phyloP scores from a whole-genome alignment of 2,797 vertebrate genomes.

The Mycteria americana region DNA sequence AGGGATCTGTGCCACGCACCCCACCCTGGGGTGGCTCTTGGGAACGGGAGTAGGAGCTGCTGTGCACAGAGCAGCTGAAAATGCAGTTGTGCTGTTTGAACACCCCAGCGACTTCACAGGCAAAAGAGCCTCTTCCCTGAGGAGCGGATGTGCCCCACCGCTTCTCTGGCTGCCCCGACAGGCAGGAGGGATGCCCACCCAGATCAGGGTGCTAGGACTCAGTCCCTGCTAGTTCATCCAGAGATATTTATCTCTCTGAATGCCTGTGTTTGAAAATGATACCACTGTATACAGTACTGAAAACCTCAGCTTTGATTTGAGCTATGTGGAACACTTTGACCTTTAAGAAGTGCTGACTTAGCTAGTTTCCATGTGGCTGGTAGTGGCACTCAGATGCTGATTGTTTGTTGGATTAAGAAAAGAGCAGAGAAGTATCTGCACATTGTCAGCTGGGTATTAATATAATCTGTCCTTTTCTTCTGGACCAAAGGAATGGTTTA shows the following conservation, averaged over 20 bases:
- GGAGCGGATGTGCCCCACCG: accelerated
- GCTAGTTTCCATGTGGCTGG: neutral
- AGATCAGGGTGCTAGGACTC: neutral
- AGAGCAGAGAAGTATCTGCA: neutral
- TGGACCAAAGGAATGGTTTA: neutral
- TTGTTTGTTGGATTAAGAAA: neutral
- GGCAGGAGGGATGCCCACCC: neutral
- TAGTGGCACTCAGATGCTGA: neutral
- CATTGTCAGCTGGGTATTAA: neutral
- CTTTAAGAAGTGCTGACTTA: neutral
- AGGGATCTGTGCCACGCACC: too few relatives aligned
- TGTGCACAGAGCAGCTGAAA: neutral
- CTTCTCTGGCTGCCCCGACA: neutral
- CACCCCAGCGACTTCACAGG: accelerated
- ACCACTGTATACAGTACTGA: too few relatives aligned
- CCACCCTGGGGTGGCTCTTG: accelerated
- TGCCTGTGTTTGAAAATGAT: neutral
- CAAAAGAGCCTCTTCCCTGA: neutral
- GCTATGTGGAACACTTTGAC: neutral
- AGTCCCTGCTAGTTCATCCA: neutral
- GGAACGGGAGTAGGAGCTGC: neutral
- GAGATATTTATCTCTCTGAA: neutral
- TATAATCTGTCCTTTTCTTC: neutral
- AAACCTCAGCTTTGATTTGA: neutral
- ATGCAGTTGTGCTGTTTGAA: accelerated